Base-by-base conservation (phyloP, 1,140 invertebrate species). In the Zaprionus kolodkinae region DNA sequence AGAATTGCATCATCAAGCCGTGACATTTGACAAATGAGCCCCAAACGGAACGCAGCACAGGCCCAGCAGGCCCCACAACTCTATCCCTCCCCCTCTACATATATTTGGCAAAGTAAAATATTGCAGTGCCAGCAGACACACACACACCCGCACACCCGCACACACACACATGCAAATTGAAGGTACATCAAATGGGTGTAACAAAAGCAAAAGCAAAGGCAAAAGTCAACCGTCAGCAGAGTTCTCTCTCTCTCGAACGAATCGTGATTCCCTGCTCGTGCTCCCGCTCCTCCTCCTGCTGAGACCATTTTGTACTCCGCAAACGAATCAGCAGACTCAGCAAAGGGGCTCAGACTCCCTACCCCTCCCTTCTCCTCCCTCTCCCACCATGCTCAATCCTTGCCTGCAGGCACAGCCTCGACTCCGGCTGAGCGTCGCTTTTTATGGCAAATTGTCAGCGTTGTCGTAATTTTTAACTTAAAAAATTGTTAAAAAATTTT, bases 401-500 rank as follows among this genome's bases (percentile, higher is more conserved):
- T 38, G 11, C 60, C 61, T 70, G 61, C 61, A 59, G 57, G 61
- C 45, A 63, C 45, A 63, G 56, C 35, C 61, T 68, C 50, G 33
- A n/a, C 30, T 21, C 38, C 6, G 6, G 38, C 38, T 40, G 38
- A n/a, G 40, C 40, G n/a, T 52, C 55, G 33, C 43, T 60, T 55
- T 21, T 36, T 73, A 87, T 88, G 83, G 83, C 84, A 88, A 87
- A 87, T 87, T 87, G 83, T 87, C 83, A 87, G 80, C 77, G 84
- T 67, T 78, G 83, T 87, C 83, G 83, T 87, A 88, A 87, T 87
- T 87, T 87, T 87, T 88, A 87, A 87, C 72, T 88, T 87, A 87
- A 87, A 87, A 87, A 87, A 88, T 87, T 87, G 83, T 87, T 87
- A 75, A 87, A 84, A 88, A 88, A 83, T 88, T 80, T 83, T 84